phyloP scores from a whole-genome alignment of 2,888 invertebrate species.

The Xanthorhoe designata region DNA sequence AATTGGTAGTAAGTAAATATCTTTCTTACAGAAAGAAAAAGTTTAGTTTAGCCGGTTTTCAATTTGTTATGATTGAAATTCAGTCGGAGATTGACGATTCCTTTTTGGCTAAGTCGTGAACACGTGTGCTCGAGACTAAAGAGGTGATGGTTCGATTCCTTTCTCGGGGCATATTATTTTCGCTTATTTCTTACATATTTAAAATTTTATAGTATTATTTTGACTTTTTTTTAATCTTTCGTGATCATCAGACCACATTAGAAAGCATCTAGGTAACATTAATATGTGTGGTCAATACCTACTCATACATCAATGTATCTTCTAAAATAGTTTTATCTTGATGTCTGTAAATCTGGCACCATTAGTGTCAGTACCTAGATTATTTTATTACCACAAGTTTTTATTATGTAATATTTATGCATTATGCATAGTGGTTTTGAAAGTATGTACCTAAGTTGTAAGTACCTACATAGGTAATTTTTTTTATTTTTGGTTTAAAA shows the following conservation, averaged over 20 bases:
- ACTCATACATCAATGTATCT: no score
- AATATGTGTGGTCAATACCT: no score
- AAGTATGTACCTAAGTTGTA: background rate
- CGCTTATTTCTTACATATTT: conserved; percentile 24
- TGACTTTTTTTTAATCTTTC: no score
- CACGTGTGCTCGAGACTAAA: conserved; percentile 51
- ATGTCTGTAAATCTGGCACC: background rate
- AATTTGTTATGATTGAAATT: conserved; percentile 10
- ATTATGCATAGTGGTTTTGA: background rate
- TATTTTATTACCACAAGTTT: background rate
- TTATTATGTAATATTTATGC: conserved; percentile 6
- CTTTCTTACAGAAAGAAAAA: background rate
- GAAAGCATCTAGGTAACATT: no score
- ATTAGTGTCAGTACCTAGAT: background rate
- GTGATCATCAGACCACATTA: no score
- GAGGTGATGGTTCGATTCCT: conserved; percentile 63
- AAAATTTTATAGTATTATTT: background rate
- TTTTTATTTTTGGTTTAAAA: conserved; percentile 5
- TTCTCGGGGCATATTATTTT: conserved; percentile 26
- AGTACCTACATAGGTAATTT: no score
- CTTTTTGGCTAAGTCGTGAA: conserved; percentile 49
- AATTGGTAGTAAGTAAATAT: no score
- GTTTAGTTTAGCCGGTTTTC: conserved; percentile 8
- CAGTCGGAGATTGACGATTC: background rate
- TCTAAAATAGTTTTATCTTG: background rate